Evolutionary conservation across 2,797 vertebrate genomes (phyloP), one percentile per base, ranked within the genome.

Genomic region (Myotis findleyi): DNA sequence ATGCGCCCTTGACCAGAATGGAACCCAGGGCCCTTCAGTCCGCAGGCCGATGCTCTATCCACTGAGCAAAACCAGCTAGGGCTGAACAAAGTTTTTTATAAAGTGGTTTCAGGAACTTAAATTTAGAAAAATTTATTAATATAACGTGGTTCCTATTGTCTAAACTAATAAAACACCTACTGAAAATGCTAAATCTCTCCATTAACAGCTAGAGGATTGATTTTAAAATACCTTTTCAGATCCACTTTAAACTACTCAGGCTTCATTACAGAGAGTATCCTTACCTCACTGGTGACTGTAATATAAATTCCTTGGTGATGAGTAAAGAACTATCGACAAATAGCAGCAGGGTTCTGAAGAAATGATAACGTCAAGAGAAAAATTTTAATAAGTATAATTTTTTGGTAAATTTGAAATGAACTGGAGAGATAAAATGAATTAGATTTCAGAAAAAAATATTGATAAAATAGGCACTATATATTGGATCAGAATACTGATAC

Each of bases 51-150:
- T 14, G 6, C 5, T 13, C 25, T 59, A 12, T 13, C 25, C 57
- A 59, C 5, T 59, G 12, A 59, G 12, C 5, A 59, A 59, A 59
- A 59, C 25, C 1, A 0, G 11, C 57, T 59, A 59, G 6, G 57
- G 59, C 27, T 62, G 25, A 62, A 14, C 27, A 62, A 62, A 62
- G 12, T 59, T 27, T 59, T 62, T 62, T 62, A 62, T 62, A 62
- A 62, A 81, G 30, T 80, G 17, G 41, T 87, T 86, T 85, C 14
- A 36, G 30, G n/a, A 71, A 76, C 30, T 95, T 21, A 89, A 93
- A 92, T 57, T 75, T 21, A 93, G 69, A 86, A 84, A 80, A 47
- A 3, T 77, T 81, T 90, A 71, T 69, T 96, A 91, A 57, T 93
- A 49, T 86, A 90, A 94, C 64, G 25, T 87, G 2, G 47, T 77